Base-by-base conservation (phyloP, 2,113 vertebrate species). In the Anolis sagrei region DNA sequence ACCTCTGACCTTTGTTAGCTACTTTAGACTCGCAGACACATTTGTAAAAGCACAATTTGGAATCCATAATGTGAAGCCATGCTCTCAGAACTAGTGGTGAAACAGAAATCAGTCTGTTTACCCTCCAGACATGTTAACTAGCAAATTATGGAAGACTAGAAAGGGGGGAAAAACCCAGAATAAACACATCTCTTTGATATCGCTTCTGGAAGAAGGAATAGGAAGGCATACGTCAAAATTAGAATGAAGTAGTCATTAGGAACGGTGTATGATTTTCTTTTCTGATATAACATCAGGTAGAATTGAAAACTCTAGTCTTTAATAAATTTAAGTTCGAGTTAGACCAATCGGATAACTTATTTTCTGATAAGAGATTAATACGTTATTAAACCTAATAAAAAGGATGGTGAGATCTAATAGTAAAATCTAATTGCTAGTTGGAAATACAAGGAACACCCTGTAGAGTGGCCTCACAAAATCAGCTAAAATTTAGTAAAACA, bases 1-100 rank as follows among this genome's bases (percentile, higher is more conserved):
- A 90, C 48, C 58, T 48, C 72, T 21, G 77, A 76, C 64, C 80
- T 86, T 83, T 61, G 27, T 69, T 73, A 83, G 78, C 79, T 70
- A 89, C 44, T 82, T 81, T 48, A 86, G 72, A 29, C 78, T 79
- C 39, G 36, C 16, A 49, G 49, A 70, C 2, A 68, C 44, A 27
- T 1, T n/a, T 80, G 79, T 36, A 25, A 69, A 44, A 77, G 74
- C 64, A 79, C 70, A 90, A 81, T 66, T 51, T 1, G 0, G 23
- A 64, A 80, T 62, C 68, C 48, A 32, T 58, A 10, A 58, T 10
- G 83, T 1, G 0, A 14, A 64, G 82, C 44, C 48, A 74, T 27
- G 18, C 1, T 0, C 5, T 54, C 44, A 11, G 44, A 61, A 82
- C 1, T 1, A 21, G 27, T 27, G 76, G 32, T 83, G 66, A 13